phyloP scores from a whole-genome alignment of 2,113 vertebrate species.

The Oxyura jamaicensis region DNA sequence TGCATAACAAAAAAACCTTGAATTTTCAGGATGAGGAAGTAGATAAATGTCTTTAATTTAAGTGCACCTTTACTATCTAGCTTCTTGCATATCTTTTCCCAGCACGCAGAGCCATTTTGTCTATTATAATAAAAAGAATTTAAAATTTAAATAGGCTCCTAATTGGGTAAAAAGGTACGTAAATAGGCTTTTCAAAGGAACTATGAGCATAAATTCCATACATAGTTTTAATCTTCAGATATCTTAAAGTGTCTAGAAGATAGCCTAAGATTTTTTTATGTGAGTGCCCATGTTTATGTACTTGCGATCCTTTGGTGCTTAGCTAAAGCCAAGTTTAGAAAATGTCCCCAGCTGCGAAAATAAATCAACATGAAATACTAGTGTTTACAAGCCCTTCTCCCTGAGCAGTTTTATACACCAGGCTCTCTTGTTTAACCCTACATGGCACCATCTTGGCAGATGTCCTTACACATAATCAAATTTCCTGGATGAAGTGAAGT shows the following conservation, averaged over 20 bases:
- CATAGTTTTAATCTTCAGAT: not conserved
- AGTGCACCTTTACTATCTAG: not conserved
- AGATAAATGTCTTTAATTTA: not conserved
- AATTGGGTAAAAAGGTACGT: not conserved
- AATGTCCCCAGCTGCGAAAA: not conserved
- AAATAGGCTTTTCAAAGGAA: not conserved
- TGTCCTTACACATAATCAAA: not conserved
- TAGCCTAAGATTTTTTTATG: not conserved
- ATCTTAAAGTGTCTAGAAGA: not conserved
- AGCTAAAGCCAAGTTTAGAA: conserved; percentile 5
- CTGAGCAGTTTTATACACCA: not conserved
- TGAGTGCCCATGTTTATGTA: not conserved
- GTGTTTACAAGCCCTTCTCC: not conserved
- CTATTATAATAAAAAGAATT: not conserved
- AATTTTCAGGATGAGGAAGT: not conserved
- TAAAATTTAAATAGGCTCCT: not conserved
- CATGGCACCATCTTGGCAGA: conserved; percentile 21
- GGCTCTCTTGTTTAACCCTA: conserved; percentile 29
- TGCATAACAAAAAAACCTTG: not conserved
- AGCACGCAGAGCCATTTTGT: not conserved
- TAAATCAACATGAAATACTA: not conserved
- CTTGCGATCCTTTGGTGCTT: not conserved
- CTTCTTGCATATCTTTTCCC: not conserved
- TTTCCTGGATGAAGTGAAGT: not conserved
- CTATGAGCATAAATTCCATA: not conserved